phyloP scores from a whole-genome alignment of 2,888 invertebrate species.

The Agrotis puta region DNA sequence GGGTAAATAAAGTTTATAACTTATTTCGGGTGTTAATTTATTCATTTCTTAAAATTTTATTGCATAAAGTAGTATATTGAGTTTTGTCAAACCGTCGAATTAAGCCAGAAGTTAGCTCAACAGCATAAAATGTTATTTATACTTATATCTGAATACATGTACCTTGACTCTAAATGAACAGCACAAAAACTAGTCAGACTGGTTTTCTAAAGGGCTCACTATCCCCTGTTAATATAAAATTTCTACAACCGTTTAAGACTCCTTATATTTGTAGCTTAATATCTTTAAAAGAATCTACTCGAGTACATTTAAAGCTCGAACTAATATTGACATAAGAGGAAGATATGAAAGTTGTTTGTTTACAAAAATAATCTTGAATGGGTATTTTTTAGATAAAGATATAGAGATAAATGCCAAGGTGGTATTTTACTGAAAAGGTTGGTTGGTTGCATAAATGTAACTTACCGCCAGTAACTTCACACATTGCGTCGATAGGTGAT shows the following conservation, averaged over 20 bases:
- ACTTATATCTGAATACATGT: slow-evolving; percentile 41
- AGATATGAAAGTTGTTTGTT: slow-evolving; percentile 34
- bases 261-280: slow-evolving; percentile 32
- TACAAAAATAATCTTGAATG: slow-evolving; percentile 31
- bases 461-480: slow-evolving; percentile 98
- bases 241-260: slow-evolving; percentile 48
- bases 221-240: slow-evolving; percentile 67
- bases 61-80: not conserved
- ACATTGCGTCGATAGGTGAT: slow-evolving; percentile 99
- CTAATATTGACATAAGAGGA: slow-evolving; percentile 23
- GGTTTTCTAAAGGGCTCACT: slow-evolving; percentile 78
- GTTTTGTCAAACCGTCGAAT: slow-evolving; percentile 10
- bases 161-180: slow-evolving; percentile 75
- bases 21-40: slow-evolving; percentile 5
- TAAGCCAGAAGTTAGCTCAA: slow-evolving; percentile 8
- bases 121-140: slow-evolving; percentile 41
- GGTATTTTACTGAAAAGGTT: not conserved
- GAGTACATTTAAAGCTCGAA: slow-evolving; percentile 30
- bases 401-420: slow-evolving; percentile 9
- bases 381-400: slow-evolving; percentile 19
- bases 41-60: not conserved
- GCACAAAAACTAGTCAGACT: slow-evolving; percentile 76
- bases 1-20: not conserved
- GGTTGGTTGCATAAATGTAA: slow-evolving; percentile 8
- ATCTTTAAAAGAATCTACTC: slow-evolving; percentile 22